A percentile compares a stretch with the other conserved stretches of the same genome.
phyloP scores from a whole-genome alignment of 2,113 vertebrate species.

The Dolichallabes microphthalmus region DNA sequence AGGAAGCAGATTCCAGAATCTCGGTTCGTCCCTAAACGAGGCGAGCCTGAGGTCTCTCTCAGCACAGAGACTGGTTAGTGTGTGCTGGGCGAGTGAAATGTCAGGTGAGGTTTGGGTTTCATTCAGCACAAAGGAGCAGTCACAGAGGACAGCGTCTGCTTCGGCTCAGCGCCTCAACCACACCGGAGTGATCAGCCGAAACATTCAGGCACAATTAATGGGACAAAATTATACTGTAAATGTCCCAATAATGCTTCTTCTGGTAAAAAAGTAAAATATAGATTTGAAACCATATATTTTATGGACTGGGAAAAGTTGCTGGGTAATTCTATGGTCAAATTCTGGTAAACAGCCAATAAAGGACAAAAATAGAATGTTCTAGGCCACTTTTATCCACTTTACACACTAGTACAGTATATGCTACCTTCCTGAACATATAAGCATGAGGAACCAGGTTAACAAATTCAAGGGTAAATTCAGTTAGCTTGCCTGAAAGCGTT shows the following conservation, averaged over 20 bases:
- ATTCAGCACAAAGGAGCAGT: slow-evolving; percentile 38
- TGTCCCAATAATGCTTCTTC: neutral
- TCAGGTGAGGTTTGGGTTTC: slow-evolving; percentile 50
- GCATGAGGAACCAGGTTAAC: neutral
- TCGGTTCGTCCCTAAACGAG: neutral
- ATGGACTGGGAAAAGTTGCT: neutral
- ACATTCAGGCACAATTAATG: neutral
- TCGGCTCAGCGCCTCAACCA: neutral
- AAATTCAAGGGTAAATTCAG: neutral
- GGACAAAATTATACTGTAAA: neutral
- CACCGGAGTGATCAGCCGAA: neutral
- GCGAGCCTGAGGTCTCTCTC: neutral
- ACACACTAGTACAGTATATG: neutral
- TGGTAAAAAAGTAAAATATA: neutral
- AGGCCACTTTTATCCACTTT: neutral
- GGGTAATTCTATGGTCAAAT: neutral
- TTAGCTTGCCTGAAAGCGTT: neutral
- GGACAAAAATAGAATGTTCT: neutral
- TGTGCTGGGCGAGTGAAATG: slow-evolving; percentile 39
- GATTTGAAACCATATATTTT: neutral
- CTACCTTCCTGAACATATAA: neutral
- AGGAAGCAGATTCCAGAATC: neutral
- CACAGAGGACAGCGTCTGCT: slow-evolving; percentile 18
- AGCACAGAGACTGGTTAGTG: slow-evolving; percentile 14
- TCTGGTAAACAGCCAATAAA: neutral